phyloP scores from a whole-genome alignment of 2,888 invertebrate genomes.

The Pherbina coryleti region DNA sequence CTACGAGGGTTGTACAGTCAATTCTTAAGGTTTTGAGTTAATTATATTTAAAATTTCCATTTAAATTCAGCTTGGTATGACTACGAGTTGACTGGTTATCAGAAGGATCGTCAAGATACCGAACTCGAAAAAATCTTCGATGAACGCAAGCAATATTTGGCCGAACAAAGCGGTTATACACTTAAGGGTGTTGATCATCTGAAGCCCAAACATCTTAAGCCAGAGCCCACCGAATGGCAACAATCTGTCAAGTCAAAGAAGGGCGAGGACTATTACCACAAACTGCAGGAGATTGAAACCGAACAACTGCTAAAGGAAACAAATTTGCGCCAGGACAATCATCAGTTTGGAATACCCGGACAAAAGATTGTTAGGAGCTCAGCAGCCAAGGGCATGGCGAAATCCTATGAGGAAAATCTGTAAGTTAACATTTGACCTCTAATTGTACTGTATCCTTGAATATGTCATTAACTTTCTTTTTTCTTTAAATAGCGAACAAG shows the following conservation, averaged over 20 bases:
- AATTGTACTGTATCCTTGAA: neutral
- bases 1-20: no score
- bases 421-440: conserved; percentile 72
- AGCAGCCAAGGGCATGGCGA: conserved; percentile 88
- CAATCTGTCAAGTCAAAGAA: conserved; percentile 85
- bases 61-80: conserved; percentile 88
- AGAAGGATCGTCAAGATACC: conserved; percentile 82
- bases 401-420: conserved; percentile 86
- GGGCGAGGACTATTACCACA: conserved; percentile 85
- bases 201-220: conserved; percentile 78
- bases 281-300: conserved; percentile 85
- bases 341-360: conserved; percentile 88
- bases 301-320: conserved; percentile 87
- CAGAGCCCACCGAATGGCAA: conserved; percentile 88
- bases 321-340: conserved; percentile 80
- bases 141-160: conserved; percentile 80
- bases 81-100: conserved; percentile 86
- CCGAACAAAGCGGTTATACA: conserved; percentile 76
- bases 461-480: conserved; percentile 42
- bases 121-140: conserved; percentile 91
- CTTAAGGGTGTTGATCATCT: conserved; percentile 73
- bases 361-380: conserved; percentile 85
- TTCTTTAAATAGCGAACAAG: conserved; percentile 71
- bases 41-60: conserved; percentile 43
- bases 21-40: neutral